Conservation (phyloP, 37 sponge, comb jelly and placozoan genomes). For the Aplysina aerophoba region DNA sequence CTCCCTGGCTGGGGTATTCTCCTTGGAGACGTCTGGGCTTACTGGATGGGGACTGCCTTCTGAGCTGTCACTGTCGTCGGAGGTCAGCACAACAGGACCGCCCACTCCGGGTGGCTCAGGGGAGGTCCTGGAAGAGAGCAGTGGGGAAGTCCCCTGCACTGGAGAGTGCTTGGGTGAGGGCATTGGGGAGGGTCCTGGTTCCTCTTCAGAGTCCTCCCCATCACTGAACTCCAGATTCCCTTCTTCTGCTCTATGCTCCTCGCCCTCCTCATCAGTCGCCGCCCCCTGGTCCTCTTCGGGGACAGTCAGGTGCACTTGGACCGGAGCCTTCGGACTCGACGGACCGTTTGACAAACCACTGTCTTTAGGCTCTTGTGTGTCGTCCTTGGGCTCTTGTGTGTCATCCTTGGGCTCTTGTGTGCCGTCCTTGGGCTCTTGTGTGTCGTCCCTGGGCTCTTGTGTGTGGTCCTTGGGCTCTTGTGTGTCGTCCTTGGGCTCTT, state of each 20-base stretch:
- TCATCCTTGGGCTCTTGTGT: no score
- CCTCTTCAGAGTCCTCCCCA: conserved; percentile 13
- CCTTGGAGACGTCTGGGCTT: no score
- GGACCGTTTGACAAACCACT: no score
- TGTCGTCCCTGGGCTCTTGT: no score
- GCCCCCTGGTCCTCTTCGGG: neutral
- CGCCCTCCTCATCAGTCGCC: neutral
- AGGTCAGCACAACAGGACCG: no score
- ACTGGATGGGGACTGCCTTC: no score
- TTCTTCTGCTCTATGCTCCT: neutral
- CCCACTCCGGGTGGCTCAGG: neutral
- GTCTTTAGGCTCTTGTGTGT: neutral
- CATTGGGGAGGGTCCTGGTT: neutral
- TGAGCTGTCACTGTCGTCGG: no score
- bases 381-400: neutral
- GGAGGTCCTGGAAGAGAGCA: neutral
- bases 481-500: no score
- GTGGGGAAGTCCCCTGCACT: neutral
- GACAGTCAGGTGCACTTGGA: no score
- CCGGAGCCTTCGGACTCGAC: no score
- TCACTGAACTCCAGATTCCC: neutral
- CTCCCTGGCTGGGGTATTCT: neutral
- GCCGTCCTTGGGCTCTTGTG: no score
- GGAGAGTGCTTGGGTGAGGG: neutral
- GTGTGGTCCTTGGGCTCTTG: no score